Base-by-base conservation (phyloP, 1,140 invertebrate species). In the Drosophila busckii region DNA sequence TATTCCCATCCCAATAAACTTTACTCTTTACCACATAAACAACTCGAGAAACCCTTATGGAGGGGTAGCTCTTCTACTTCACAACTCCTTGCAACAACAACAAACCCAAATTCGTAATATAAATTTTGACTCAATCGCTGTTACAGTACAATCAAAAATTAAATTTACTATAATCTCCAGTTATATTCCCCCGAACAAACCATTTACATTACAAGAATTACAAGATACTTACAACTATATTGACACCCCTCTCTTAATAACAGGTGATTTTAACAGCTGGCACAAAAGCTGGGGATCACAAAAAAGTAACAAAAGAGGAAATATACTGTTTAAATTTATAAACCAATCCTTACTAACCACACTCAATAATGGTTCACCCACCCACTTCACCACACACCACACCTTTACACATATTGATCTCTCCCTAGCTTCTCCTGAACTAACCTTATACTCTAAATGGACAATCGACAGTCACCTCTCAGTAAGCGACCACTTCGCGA, bases 1-100 rank as follows among this genome's bases (percentile, higher is more conserved):
- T 5, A 32, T 61, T 1, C 58, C 45, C 5, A 54, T 55, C 4
- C 52, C 56, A 9, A 66, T 50, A 13, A 54, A 50, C 16, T 61
- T 32, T 25, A 44, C 12, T 1, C 1, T 44, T 2, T 54, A 65
- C 25, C 16, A 53, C 22, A n/a, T 12, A 35, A 60, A 46, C 9
- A 17, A 40, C 2, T 19, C 49, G 1, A 35, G 10, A 22, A 2
- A n/a, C n/a, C n/a, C n/a, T n/a, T n/a, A n/a, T n/a, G n/a, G n/a
- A n/a, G n/a, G n/a, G n/a, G 44, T 55, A 1, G 35, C 37, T 6
- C 17, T 56, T 19, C 29, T 56, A 12, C 25, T 54, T 15, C 42
- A 54, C 26, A 61, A 53, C 12, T 50, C 45, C n/a, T 10, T 56
- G 26, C 28, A 49, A 52, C 46, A 44, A 19, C 15, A 64, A 34